phyloP scores from a whole-genome alignment of 2,113 vertebrate genomes.

The Oryzias melastigma region DNA sequence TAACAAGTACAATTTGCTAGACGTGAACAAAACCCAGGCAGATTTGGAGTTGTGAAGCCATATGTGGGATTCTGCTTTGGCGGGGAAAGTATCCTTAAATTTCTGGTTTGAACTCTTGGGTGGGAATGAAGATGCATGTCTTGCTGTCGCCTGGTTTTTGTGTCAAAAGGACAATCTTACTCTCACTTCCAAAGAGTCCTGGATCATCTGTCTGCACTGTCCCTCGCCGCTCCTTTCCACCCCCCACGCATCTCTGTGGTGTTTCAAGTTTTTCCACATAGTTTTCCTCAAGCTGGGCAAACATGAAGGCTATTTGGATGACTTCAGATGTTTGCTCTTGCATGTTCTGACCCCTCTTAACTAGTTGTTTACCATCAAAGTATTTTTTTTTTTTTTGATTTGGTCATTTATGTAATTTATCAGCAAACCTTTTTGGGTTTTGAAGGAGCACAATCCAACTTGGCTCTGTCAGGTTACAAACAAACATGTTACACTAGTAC shows the following conservation, averaged over 20 bases:
- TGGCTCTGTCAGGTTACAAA: neutral
- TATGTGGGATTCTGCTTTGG: constrained; percentile 11
- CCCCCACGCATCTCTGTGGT: constrained; percentile 5
- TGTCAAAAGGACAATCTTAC: constrained; percentile 36
- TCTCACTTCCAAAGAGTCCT: constrained; percentile 22
- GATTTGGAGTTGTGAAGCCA: constrained; percentile 31
- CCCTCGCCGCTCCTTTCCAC: constrained; percentile 18
- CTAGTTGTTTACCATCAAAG: neutral
- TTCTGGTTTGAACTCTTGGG: neutral
- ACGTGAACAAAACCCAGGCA: constrained; percentile 29
- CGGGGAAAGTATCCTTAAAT: neutral
- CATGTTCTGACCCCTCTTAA: constrained; percentile 15
- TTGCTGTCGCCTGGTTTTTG: constrained; percentile 33
- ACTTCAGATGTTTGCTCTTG: constrained; percentile 8
- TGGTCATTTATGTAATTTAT: neutral
- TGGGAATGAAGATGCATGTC: constrained; percentile 14
- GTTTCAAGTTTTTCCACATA: constrained; percentile 17
- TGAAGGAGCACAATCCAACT: constrained; percentile 1
- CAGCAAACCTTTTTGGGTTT: neutral
- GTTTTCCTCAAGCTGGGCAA: neutral
- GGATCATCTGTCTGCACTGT: constrained; percentile 37
- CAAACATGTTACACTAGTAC: neutral
- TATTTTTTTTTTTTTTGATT: neutral
- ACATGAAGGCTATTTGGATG: too few species aligned
- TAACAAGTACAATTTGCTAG: constrained; percentile 49